Percentiles rank a stretch among this genome's conserved stretches.
These are phyloP conservation scores for Sceliomorpha sp. DNA, from an alignment of 2,888 invertebrate species.

Conservation along the genomic window DNA sequence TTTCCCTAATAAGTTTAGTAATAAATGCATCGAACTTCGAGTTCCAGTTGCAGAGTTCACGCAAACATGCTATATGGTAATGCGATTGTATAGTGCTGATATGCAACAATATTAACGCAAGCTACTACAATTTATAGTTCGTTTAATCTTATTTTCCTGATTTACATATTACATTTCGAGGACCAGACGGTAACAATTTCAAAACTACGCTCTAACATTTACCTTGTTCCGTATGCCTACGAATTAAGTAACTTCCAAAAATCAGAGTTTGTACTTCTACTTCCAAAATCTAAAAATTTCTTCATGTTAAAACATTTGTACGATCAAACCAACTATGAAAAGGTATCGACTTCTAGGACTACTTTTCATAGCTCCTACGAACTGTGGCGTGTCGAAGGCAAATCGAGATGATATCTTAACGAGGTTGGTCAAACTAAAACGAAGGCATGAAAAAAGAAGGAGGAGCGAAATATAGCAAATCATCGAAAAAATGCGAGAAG, in stretches of 20 bases:
- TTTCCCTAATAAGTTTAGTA: slow-evolving; percentile 46
- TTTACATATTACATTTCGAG: slow-evolving; percentile 41
- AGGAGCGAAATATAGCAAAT: slow-evolving; percentile 41
- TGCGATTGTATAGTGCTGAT: slow-evolving; percentile 44
- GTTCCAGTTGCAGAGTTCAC: slow-evolving; percentile 50
- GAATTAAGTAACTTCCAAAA: too few species aligned
- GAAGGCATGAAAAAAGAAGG: slow-evolving; percentile 39
- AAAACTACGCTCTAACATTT: too few species aligned
- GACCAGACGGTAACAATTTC: too few species aligned
- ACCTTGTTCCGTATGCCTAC: too few species aligned
- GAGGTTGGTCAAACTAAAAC: slow-evolving; percentile 46
- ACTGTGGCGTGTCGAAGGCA: slow-evolving; percentile 60
- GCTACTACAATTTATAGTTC: slow-evolving; percentile 50
- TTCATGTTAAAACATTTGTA: slow-evolving; percentile 35
- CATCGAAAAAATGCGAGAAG: too few species aligned
- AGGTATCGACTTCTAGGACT: slow-evolving; percentile 44
- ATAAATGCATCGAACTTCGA: slow-evolving; percentile 49
- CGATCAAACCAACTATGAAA: slow-evolving; percentile 33
- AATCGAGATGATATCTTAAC: slow-evolving; percentile 69
- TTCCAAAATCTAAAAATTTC: slow-evolving; percentile 40
- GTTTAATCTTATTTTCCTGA: slow-evolving; percentile 48
- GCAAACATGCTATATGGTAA: slow-evolving; percentile 53
- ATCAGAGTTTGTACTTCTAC: too few species aligned
- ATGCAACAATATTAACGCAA: slow-evolving; percentile 53
- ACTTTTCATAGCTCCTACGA: slow-evolving; percentile 10